Evolutionary conservation across 2,797 vertebrate genomes (phyloP), one percentile per base, ranked within the genome.

Genomic region (Merluccius polli): DNA sequence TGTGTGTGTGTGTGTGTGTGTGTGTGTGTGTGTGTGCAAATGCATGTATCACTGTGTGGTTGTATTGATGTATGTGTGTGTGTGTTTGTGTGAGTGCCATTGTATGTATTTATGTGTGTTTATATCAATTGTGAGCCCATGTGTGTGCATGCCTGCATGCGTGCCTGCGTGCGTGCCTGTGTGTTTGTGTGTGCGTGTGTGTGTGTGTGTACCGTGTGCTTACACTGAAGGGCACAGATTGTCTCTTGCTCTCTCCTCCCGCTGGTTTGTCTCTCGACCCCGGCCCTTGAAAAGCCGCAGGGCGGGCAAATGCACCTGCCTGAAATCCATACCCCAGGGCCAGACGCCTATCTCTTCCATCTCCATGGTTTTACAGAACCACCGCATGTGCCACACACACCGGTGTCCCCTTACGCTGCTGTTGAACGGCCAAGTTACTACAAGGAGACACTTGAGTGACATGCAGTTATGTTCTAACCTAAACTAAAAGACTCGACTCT

Each of bases 241-340:
- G 84, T 77, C 79, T 83, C 77, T n/a, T 70, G 69, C 63, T 73
- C 76, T 76, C 77, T 81, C 83, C 80, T 79, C 74, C 75, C 27
- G 59, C 24, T 9, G 59, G n/a, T 24, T 10, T 27, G 2, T 65
- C n/a, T 65, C 88, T 81, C 83, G 52, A 31, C 87, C 87, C 84
- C 81, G 82, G 90, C 86, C 88, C 87, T 84, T 41, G 82, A 88
- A 85, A 83, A 87, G 87, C 83, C 63, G 36, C 36, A 72, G 85
- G 89, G 86, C 83, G 82, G 89, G 74, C 84, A 38, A 88, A 89
- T 89, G 91, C 93, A 94, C 93, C 93, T 94, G 93, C 91, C 89
- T 92, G 91, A 93, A 92, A 94, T 89, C 84, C 85, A 92, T 77
- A 90, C 93, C 90, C 88, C 71, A 76, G 86, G 88, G 87, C 87